Conservation (phyloP, 2,888 invertebrate genomes). For the Drosophila eohydei region DNA sequence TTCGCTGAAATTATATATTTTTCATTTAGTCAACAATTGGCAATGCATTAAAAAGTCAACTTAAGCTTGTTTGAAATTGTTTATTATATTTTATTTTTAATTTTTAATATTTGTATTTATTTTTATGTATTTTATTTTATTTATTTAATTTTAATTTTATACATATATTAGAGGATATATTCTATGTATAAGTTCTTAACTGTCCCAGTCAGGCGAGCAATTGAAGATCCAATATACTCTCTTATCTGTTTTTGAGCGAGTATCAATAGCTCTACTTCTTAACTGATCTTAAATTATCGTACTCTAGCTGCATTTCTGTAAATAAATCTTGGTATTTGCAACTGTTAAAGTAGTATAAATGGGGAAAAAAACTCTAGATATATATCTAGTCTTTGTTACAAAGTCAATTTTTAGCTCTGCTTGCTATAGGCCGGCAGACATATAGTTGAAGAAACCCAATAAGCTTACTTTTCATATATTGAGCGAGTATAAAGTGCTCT, state of each 20-base stretch:
- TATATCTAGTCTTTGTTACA: background rate
- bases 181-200: background rate
- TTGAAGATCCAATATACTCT: too few species aligned
- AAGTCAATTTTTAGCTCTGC: background rate
- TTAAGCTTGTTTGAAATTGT: background rate
- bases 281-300: too few species aligned
- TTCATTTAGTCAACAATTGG: slow-evolving; percentile 13
- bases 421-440: background rate
- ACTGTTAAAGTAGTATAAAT: background rate
- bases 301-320: too few species aligned
- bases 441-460: background rate
- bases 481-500: background rate
- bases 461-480: background rate
- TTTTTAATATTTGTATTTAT: too few species aligned
- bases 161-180: background rate
- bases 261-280: too few species aligned
- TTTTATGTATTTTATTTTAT: too few species aligned
- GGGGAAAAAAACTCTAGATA: background rate
- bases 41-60: background rate
- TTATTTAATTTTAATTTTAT: too few species aligned
- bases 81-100: background rate
- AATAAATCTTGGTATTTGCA: too few species aligned
- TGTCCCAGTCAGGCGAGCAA: too few species aligned
- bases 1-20: slow-evolving; percentile 48
- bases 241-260: background rate